phyloP scores from a whole-genome alignment of 2,113 vertebrate genomes.

The Maylandia zebra region DNA sequence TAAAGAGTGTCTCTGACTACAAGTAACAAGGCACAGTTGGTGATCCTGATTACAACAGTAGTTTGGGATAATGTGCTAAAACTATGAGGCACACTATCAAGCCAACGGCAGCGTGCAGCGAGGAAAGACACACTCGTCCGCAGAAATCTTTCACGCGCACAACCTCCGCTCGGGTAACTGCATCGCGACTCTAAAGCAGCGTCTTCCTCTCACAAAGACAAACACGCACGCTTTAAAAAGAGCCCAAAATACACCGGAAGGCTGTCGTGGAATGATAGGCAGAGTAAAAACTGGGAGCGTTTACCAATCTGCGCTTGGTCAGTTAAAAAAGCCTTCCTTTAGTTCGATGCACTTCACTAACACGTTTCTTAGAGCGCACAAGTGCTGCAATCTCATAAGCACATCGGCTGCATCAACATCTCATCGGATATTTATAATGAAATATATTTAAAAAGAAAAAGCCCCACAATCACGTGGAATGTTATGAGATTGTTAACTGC shows the following conservation, averaged over 20 bases:
- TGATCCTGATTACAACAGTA: constrained; percentile 54
- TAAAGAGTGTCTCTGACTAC: constrained; percentile 35
- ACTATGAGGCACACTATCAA: constrained; percentile 12
- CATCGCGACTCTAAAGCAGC: neutral
- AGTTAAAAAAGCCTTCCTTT: neutral
- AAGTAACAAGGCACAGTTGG: constrained; percentile 65
- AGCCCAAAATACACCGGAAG: constrained; percentile 19
- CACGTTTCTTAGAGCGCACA: neutral
- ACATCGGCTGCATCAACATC: neutral
- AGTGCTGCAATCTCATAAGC: neutral
- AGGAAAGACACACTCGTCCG: neutral
- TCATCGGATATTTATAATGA: neutral
- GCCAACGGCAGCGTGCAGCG: neutral
- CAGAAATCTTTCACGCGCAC: neutral
- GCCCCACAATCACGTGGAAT: neutral
- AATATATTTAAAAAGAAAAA: neutral
- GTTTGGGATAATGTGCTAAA: constrained; percentile 31
- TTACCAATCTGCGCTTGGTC: neutral
- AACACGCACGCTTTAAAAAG: neutral
- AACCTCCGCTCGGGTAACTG: neutral
- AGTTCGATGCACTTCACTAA: neutral
- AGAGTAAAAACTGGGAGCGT: neutral
- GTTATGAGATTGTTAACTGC: neutral
- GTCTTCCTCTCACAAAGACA: neutral
- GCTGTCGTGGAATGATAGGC: constrained; percentile 51